Percentiles rank a stretch among this genome's conserved stretches.
Conservation (phyloP, 2,113 vertebrate genomes). For the Suricata suricatta region DNA sequence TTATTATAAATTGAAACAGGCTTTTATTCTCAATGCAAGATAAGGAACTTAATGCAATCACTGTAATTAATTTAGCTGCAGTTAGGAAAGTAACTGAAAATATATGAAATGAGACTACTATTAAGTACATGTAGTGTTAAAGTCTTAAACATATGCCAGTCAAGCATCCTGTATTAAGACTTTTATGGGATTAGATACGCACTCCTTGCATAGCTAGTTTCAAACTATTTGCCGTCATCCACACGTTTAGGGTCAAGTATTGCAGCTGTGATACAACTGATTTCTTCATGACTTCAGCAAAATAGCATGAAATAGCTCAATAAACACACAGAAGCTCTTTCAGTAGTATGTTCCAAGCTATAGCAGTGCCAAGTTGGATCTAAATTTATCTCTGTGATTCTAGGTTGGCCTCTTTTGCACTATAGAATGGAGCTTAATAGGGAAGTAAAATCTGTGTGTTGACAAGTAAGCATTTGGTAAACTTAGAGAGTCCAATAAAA, state of each 20-base stretch:
- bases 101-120: constrained; percentile 40
- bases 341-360: not conserved
- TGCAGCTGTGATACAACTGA: not conserved
- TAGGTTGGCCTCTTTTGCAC: not conserved
- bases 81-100: constrained; percentile 42
- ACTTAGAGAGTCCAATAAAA: not conserved
- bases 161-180: constrained; percentile 32
- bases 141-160: constrained; percentile 9
- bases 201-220: not conserved
- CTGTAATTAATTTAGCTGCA: not conserved
- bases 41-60: not conserved
- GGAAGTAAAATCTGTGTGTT: not conserved
- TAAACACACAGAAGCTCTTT: not conserved
- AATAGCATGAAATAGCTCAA: constrained; percentile 17
- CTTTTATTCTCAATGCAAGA: not conserved
- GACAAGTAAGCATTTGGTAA: not conserved
- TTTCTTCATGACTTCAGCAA: constrained; percentile 57
- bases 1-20: not conserved
- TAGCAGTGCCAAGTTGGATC: not conserved
- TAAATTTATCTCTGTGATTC: not conserved
- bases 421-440: not conserved
- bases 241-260: constrained; percentile 27
- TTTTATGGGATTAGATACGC: not conserved
- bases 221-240: not conserved
- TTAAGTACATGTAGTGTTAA: constrained; percentile 30